These are phyloP conservation scores for Papilio aristodemus DNA, from an alignment of 1,140 invertebrate genomes.

Conservation along the genomic window DNA sequence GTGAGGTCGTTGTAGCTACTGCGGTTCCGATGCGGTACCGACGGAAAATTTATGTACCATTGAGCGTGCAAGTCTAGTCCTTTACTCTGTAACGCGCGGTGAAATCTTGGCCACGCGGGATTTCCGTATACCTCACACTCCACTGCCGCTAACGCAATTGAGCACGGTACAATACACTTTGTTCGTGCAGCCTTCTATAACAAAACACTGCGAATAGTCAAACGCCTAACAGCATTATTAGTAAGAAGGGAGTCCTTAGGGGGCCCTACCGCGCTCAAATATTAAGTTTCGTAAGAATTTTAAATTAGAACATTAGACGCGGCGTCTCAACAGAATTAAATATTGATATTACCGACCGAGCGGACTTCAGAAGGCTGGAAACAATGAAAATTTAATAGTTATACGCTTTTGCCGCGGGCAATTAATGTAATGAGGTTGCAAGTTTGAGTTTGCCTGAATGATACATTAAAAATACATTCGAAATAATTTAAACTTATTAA, in stretches of 20 bases:
- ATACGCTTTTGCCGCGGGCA: slow-evolving; percentile 59
- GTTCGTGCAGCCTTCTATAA: slow-evolving; percentile 51
- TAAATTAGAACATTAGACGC: slow-evolving; percentile 71
- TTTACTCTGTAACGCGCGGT: slow-evolving; percentile 48
- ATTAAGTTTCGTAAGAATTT: slow-evolving; percentile 78
- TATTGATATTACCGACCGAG: slow-evolving; percentile 72
- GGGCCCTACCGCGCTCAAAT: slow-evolving; percentile 65
- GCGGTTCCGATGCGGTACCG: slow-evolving; percentile 70
- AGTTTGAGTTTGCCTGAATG: slow-evolving; percentile 49
- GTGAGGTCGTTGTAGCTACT: slow-evolving; percentile 64
- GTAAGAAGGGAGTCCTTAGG: slow-evolving; percentile 54
- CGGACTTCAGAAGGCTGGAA: slow-evolving; percentile 57
- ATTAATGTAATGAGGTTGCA: slow-evolving; percentile 57
- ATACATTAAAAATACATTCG: too few relatives aligned
- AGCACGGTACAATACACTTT: slow-evolving; percentile 24
- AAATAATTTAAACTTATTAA: too few relatives aligned
- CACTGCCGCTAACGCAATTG: slow-evolving; percentile 47
- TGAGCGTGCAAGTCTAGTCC: slow-evolving; percentile 65
- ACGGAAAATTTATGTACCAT: slow-evolving; percentile 74
- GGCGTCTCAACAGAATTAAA: slow-evolving; percentile 68
- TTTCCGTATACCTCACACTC: slow-evolving; percentile 48
- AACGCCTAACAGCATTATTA: slow-evolving; percentile 49
- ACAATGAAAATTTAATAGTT: slow-evolving; percentile 74
- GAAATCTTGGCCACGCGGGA: slow-evolving; percentile 48
- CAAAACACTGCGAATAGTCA: slow-evolving; percentile 60